phyloP scores from a whole-genome alignment of 2,113 vertebrate species.

The Galemys pyrenaicus region DNA sequence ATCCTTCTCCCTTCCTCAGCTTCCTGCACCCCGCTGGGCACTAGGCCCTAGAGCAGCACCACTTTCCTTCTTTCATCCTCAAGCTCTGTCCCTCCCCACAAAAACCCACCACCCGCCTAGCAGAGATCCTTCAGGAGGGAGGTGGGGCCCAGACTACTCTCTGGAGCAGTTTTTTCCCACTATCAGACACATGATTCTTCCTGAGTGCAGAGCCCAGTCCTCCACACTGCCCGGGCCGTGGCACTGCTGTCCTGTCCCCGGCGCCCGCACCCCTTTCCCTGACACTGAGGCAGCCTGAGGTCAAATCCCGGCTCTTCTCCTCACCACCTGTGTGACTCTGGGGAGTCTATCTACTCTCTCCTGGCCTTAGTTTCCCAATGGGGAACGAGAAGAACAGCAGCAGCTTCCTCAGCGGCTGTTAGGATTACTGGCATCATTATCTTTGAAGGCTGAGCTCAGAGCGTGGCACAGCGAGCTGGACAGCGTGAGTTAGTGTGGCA shows the following conservation, averaged over 20 bases:
- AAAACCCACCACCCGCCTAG: not conserved
- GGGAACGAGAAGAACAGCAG: not conserved
- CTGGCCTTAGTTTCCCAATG: constrained; percentile 2
- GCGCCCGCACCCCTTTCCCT: not conserved
- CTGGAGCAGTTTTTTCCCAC: not conserved
- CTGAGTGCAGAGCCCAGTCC: not conserved
- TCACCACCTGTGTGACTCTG: not conserved
- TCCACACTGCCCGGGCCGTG: not conserved
- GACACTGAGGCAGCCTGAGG: not conserved
- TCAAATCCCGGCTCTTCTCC: not conserved
- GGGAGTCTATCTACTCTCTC: not conserved
- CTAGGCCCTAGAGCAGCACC: too few species aligned
- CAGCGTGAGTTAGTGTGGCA: not conserved
- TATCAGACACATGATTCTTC: not conserved
- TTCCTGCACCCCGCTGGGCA: accelerated
- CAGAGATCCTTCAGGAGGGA: not conserved
- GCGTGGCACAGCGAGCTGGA: not conserved
- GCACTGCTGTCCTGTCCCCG: not conserved
- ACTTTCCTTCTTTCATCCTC: not conserved
- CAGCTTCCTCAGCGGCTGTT: not conserved
- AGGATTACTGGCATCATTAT: not conserved
- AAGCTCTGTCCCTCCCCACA: not conserved
- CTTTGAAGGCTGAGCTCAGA: not conserved
- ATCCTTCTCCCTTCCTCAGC: too few species aligned
- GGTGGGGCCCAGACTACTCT: not conserved